Percentiles rank a stretch among this genome's conserved stretches.
These are phyloP conservation scores for Apis florea DNA, from an alignment of 1,140 invertebrate genomes.

Conservation along the genomic window DNA sequence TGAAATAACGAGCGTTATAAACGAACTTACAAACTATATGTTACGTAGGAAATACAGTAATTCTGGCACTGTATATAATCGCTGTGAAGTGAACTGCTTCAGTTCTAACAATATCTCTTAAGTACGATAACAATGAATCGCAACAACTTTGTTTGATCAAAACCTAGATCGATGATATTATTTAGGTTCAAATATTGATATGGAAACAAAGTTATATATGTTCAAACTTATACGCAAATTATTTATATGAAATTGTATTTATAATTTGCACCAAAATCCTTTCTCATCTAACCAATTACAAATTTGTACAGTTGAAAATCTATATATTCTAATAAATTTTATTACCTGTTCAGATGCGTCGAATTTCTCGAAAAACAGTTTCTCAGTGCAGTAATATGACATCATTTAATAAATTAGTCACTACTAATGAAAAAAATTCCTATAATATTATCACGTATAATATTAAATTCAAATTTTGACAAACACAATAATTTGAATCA, in stretches of 20 bases:
- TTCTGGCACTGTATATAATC: constrained; percentile 12
- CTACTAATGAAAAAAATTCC: not conserved
- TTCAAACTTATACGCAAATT: not conserved
- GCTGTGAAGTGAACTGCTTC: not conserved
- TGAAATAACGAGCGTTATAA: constrained; percentile 39
- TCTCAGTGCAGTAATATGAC: not conserved
- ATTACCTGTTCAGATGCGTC: not conserved
- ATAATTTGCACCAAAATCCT: not conserved
- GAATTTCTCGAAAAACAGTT: not conserved
- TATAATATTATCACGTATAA: not conserved
- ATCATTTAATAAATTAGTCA: not conserved
- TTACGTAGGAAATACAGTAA: constrained; percentile 35
- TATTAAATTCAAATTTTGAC: not conserved
- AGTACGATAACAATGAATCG: constrained; percentile 41
- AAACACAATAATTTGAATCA: too few relatives aligned
- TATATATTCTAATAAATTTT: too few relatives aligned
- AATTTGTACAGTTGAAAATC: not conserved
- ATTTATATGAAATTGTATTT: constrained; percentile 11
- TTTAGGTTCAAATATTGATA: not conserved
- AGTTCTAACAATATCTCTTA: constrained; percentile 27
- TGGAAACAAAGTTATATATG: not conserved
- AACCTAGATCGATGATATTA: not conserved
- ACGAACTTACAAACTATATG: constrained; percentile 41
- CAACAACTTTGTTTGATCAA: constrained; percentile 37
- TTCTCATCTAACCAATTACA: not conserved